These are phyloP conservation scores for Distichodus sexfasciatus DNA, from an alignment of 2,797 vertebrate genomes.

Conservation along the genomic window DNA sequence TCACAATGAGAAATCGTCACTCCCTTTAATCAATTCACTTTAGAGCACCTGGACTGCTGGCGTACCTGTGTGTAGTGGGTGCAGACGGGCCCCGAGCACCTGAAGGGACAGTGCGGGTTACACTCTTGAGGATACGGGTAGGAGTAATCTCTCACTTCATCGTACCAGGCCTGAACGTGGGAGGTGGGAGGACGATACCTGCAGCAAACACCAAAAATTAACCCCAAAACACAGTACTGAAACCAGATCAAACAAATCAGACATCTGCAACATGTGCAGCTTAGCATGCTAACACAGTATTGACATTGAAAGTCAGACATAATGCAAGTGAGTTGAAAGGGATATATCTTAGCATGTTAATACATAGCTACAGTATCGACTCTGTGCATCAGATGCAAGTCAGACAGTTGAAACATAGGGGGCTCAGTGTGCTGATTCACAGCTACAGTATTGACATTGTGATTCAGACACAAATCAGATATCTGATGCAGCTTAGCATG, in stretches of 20 bases:
- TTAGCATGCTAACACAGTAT: too few species aligned
- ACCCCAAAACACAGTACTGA: background rate
- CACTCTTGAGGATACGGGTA: constrained; percentile 94
- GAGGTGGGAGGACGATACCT: constrained; percentile 92
- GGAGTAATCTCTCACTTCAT: constrained; percentile 93
- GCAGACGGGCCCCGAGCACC: constrained; percentile 94
- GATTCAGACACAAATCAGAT: too few species aligned
- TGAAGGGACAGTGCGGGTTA: constrained; percentile 91
- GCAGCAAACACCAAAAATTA: constrained; percentile 21
- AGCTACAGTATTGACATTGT: too few species aligned
- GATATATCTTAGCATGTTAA: too few species aligned
- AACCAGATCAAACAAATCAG: background rate
- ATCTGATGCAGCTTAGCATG: too few species aligned
- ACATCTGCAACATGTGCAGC: background rate
- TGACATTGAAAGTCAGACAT: too few species aligned
- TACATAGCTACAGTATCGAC: too few species aligned
- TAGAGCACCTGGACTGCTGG: background rate
- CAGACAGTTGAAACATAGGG: too few species aligned
- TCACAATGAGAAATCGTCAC: background rate
- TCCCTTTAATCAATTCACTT: background rate
- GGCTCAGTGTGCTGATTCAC: too few species aligned
- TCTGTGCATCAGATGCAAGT: too few species aligned
- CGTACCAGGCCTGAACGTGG: constrained; percentile 97
- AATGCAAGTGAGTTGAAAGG: too few species aligned
- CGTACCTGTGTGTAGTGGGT: constrained; percentile 98